Evolutionary conservation across 2,113 vertebrate genomes (phyloP), one percentile per base, ranked within the genome.

Genomic region (Pygoscelis antarcticus): DNA sequence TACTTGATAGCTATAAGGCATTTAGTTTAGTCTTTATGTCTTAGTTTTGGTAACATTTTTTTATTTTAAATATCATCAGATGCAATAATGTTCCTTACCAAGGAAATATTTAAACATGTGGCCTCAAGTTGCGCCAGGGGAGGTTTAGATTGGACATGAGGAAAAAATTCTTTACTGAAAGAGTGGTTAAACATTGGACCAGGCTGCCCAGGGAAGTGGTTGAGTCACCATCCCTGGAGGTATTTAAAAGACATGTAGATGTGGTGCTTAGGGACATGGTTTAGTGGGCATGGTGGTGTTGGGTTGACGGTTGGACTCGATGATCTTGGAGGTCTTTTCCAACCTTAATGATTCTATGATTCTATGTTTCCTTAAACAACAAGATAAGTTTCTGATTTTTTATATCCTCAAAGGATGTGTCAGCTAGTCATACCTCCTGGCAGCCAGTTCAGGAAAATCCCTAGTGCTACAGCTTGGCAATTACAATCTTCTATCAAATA

Each of bases 31-130:
- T 77, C 21, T 52, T 81, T 29, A 19, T 15, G 58, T 61, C 29
- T 57, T 36, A 36, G 16, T 6, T 81, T 44, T 36, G 8, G 40
- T 22, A 76, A 66, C 7, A n/a, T 32, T 76, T 66, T 76, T 71
- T 60, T 2, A 3, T 30, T 71, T 62, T 34, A 75, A 82, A 52
- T 62, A 66, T 57, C 0, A 0, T 64, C 30, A 49, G 9, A 15
- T 70, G 49, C 36, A 68, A 51, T 36, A 68, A 68, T 8, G 18
- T 34, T 77, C 23, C 55, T 75, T 44, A 60, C 14, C 38, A 60
- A 65, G 7, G 54, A 70, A 75, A 34, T 17, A 27, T 6, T 18
- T 72, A 25, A 62, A 57, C 4, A 42, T 42, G 42, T 42, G 42
- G 42, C 42, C 42, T 42, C 42, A 42, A 42, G 42, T 42, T 42